Base-by-base conservation (phyloP, 2,113 vertebrate genomes). In the Prinia subflava region DNA sequence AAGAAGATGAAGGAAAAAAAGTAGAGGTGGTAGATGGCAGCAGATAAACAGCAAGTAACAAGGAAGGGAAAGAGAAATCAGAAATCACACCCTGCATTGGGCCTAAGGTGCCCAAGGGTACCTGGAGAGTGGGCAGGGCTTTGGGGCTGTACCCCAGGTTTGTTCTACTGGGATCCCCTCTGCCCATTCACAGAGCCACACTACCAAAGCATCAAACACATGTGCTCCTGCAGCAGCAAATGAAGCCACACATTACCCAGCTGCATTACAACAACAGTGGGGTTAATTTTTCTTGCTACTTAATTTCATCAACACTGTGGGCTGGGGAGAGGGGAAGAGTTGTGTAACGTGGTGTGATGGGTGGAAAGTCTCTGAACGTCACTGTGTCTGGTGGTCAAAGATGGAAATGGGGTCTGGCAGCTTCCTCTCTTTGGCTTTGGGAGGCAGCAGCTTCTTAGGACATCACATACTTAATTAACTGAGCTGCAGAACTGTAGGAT, bases 391-490 rank as follows among this genome's bases (percentile, higher is more conserved):
- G 35, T 65, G 62, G 80, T 68, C 92, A 95, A 80, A 77, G 90
- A 81, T 33, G 75, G 68, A 44, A 92, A 88, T 0, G 0, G 64
- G 93, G 79, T 37, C 75, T 92, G 52, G 60, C 6, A 1, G 71
- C 75, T 91, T 41, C 37, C 49, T 79, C 81, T 79, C 62, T 59
- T 64, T 55, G 65, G 55, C 59, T 87, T 83, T 90, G 71, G 55
- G 60, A 94, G 55, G 46, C 78, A 94, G 71, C 39, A 92, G 92
- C 64, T 90, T 93, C 75, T 90, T 27, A 52, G 44, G 92, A 71
- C 76, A 86, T 88, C 68, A 95, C 78, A 86, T 80, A 44, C 87
- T 71, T 81, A 90, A 90, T 89, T 92, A 93, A 88, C 56, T 75
- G 69, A 95, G 87, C 59, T 86, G 53, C 83, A 86, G 60, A 93